Evolutionary conservation across 2,888 invertebrate genomes (phyloP), one percentile per base, ranked within the genome.

Genomic region (Galeopsomyia nigrocyanea): DNA sequence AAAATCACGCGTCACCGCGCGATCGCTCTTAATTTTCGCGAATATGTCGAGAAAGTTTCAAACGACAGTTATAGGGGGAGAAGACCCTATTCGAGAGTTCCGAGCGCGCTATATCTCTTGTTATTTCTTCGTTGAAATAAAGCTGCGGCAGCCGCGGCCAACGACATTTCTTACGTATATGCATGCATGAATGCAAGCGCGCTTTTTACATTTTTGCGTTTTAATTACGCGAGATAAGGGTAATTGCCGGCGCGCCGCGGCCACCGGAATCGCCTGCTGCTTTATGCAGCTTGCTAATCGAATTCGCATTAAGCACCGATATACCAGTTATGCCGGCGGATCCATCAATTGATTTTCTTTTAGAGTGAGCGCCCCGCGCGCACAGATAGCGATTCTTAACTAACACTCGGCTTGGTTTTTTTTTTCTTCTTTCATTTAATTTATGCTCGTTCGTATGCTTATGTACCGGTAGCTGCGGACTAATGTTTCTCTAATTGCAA

Each of bases 141-240:
- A 50, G 31, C n/a, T 53, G 17, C n/a, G 3, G 6, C 6, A 14
- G 58, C 51, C n/a, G 19, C 7, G 21, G 7, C 5, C 39, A 14
- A 26, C 47, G 49, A 60, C 65, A 65, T 65, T 71, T 65, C 60
- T 55, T 49, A 49, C 13, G 39, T 5, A 31, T 7, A 31, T 7
- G n/a, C n/a, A n/a, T 31, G 31, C 31, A 31, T 7, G n/a, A n/a
- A 31, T 31, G 31, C 31, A 31, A 31, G 31, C 39, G 39, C 39
- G 39, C 39, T 39, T 39, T 3, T 39, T 19, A 60, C 53, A 71
- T 49, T 71, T 71, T 65, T 71, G 64, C 65, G 65, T 65, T n/a
- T 65, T 71, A 71, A 65, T 71, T 71, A 71, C 61, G 31, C 55
- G 71, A 65, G 60, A 65, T 71, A 71, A 65, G 14, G 39, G 39